Percentiles rank a stretch among this genome's conserved stretches.
These are phyloP conservation scores for Theristicus caerulescens DNA, from an alignment of 2,113 vertebrate genomes.

Conservation along the genomic window DNA sequence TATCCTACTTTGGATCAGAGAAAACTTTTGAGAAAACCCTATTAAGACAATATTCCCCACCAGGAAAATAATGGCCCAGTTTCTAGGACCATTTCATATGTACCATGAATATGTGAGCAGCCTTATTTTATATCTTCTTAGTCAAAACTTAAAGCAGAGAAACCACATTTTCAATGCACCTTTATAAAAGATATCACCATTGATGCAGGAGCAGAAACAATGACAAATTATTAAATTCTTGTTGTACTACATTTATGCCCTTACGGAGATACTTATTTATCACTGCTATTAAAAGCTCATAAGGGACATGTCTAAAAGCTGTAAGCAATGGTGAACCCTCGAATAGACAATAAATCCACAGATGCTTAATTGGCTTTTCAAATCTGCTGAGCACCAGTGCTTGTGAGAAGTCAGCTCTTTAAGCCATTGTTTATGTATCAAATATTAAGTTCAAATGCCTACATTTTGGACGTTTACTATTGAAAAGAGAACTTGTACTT, in stretches of 20 bases:
- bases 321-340: background rate
- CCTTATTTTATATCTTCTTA: background rate
- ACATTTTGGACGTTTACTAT: background rate
- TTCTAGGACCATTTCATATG: background rate
- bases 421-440: background rate
- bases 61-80: background rate
- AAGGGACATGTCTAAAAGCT: background rate
- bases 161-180: background rate
- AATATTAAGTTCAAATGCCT: background rate
- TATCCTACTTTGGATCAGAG: background rate
- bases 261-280: background rate
- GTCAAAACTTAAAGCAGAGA: background rate
- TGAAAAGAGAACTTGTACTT: background rate
- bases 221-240: background rate
- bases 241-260: background rate
- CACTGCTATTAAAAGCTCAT: background rate
- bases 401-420: background rate
- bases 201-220: background rate
- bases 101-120: background rate
- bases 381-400: background rate
- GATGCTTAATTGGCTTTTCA: background rate
- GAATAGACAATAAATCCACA: background rate
- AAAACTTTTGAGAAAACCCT: background rate
- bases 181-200: background rate
- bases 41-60: background rate